These are phyloP conservation scores for Caranx melampygus DNA, from an alignment of 2,113 vertebrate genomes.

Conservation along the genomic window DNA sequence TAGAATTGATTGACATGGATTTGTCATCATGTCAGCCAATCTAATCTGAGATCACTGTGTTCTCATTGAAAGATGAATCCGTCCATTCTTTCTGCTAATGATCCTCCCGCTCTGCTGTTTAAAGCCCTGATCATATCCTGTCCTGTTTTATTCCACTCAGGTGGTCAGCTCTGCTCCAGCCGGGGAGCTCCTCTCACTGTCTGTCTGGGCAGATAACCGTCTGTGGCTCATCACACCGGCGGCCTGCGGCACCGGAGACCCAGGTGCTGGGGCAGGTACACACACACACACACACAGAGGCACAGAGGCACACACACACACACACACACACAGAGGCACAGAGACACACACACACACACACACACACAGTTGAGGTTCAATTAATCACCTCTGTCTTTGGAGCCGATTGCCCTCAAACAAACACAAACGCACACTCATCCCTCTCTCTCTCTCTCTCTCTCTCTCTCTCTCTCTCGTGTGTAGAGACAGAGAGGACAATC, in stretches of 20 bases:
- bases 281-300: slow-evolving; percentile 23
- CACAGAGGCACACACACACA: no score
- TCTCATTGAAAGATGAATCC: background rate
- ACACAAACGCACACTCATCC: slow-evolving; percentile 39
- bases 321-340: slow-evolving; percentile 37
- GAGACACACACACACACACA: slow-evolving; percentile 41
- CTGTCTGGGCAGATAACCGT: slow-evolving; percentile 68
- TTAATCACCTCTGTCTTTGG: slow-evolving; percentile 72
- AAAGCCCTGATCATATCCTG: background rate
- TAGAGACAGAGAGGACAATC: slow-evolving; percentile 34
- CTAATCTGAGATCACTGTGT: background rate
- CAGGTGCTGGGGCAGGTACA: slow-evolving; percentile 64
- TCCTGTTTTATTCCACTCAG: slow-evolving; percentile 24
- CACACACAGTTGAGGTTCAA: slow-evolving; percentile 52
- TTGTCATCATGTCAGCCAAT: background rate
- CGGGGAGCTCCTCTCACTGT: slow-evolving; percentile 58
- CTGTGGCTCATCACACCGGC: slow-evolving; percentile 65
- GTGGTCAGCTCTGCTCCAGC: slow-evolving; percentile 44
- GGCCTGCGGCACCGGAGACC: slow-evolving; percentile 65
- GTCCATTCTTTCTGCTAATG: background rate
- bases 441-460: background rate
- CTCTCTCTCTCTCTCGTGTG: background rate
- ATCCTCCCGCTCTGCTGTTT: background rate
- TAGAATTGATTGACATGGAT: background rate
- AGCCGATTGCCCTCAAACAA: slow-evolving; percentile 57